These are phyloP conservation scores for Cyanistes caeruleus DNA, from an alignment of 2,113 vertebrate genomes.

Conservation along the genomic window DNA sequence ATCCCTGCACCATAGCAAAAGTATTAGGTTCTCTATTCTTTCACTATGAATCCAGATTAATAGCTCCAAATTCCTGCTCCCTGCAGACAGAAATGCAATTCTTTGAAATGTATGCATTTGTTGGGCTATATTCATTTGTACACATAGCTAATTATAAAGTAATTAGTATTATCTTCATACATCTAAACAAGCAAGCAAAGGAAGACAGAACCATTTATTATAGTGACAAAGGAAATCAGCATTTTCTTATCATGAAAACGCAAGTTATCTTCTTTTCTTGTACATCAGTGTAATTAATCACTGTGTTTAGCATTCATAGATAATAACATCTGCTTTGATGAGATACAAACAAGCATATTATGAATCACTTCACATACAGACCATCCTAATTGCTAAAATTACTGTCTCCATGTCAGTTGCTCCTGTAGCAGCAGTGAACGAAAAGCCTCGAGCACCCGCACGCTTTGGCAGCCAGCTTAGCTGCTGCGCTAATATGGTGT, in stretches of 20 bases:
- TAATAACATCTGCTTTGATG: constrained; percentile 53
- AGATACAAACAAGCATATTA: constrained; percentile 55
- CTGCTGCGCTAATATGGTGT: background rate
- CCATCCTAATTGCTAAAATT: constrained; percentile 41
- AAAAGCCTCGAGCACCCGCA: background rate
- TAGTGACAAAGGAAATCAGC: constrained; percentile 59
- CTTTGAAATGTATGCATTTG: constrained; percentile 1
- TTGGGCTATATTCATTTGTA: background rate
- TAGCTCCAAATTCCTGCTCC: background rate
- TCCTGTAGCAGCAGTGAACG: background rate
- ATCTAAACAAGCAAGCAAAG: constrained; percentile 58
- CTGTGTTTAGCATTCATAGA: constrained; percentile 59
- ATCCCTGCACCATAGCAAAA: background rate
- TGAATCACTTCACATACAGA: constrained; percentile 43
- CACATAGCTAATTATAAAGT: constrained; percentile 41
- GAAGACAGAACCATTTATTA: constrained; percentile 63
- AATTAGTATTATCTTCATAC: constrained; percentile 58
- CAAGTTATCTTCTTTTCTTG: constrained; percentile 67
- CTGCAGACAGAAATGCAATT: background rate
- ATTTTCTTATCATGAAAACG: constrained; percentile 68
- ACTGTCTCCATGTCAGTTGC: constrained; percentile 2
- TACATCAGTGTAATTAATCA: constrained; percentile 64
- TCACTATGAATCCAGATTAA: background rate
- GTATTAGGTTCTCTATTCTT: background rate
- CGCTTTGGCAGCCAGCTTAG: background rate